Evolutionary conservation across 2,797 vertebrate genomes (phyloP), one percentile per base, ranked within the genome.

Genomic region (Poliocrania exsul): DNA sequence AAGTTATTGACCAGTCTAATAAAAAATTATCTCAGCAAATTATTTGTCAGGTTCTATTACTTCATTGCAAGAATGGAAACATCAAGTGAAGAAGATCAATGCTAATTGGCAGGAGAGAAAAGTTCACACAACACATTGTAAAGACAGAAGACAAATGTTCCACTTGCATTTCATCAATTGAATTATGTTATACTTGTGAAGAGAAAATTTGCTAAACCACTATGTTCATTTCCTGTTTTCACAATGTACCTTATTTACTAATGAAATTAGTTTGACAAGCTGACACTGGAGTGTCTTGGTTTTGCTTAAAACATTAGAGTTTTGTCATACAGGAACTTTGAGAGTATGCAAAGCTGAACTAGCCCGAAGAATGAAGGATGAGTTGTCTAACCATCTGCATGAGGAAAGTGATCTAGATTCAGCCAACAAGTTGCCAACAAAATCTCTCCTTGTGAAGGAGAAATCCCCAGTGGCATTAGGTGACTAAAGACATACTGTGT

Each of bases 11-110:
- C 42, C 12, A 44, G 21, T 28, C 21, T 71, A 91, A 92, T 81
- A 93, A 95, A 90, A 88, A 79, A 84, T 31, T 51, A 86, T 93
- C 84, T 92, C 26, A 61, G 60, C 26, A 85, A 88, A 82, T 92
- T 70, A 29, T 87, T 21, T 73, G 71, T 87, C 93, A 87, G 35
- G 64, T 85, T 82, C 14, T 82, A 44, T 90, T 88, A 54, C 29
- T 84, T 66, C 12, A 4, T 38, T 85, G 26, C 50, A 60, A 37
- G 57, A 87, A 82, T 61, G 60, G 53, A 89, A 91, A 73, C 26
- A n/a, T 60, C 54, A 82, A 86, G 40, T 42, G 51, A 88, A 67
- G 66, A 81, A 61, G 57, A 93, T 95, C 83, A 56, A 61, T 95
- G 44, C 35, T 91, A 95, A 94, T 72, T 85, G 69, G 28, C 88